Evolutionary conservation across 2,888 invertebrate species (phyloP).

Genomic region (Troilus luridus): DNA sequence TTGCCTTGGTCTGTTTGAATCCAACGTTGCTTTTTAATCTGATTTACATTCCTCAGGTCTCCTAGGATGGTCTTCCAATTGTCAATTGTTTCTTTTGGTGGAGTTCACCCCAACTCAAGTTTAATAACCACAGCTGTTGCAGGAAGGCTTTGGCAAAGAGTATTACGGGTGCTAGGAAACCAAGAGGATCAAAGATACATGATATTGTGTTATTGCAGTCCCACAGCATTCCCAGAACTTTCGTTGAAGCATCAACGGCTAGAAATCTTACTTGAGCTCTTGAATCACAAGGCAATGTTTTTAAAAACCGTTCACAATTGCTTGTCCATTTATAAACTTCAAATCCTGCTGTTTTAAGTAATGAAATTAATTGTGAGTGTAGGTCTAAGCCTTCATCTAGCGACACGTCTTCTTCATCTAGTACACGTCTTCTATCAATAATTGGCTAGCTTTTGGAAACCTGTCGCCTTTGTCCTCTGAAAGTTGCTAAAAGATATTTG

Average conservation of each 20-base stretch:
- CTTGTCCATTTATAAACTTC: neutral
- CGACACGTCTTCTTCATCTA: neutral
- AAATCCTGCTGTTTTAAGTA: neutral
- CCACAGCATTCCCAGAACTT: neutral
- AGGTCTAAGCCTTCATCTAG: neutral
- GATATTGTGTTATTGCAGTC: neutral
- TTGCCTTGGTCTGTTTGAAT: no score
- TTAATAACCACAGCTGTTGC: constrained; percentile 24
- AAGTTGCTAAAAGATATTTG: no score
- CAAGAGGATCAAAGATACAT: neutral
- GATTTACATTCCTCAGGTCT: neutral
- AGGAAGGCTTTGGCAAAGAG: neutral
- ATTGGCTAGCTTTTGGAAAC: neutral
- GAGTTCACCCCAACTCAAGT: neutral
- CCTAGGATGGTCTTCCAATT: neutral
- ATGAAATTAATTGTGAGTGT: neutral
- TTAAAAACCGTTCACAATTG: neutral
- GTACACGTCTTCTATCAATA: neutral
- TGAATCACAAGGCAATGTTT: neutral
- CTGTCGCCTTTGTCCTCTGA: neutral
- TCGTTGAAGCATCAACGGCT: neutral
- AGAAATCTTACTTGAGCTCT: neutral
- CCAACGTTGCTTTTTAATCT: neutral
- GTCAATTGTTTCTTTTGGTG: neutral
- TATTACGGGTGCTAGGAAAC: constrained; percentile 6